phyloP scores from a whole-genome alignment of 2,113 vertebrate species.

The Brachirus orientalis region DNA sequence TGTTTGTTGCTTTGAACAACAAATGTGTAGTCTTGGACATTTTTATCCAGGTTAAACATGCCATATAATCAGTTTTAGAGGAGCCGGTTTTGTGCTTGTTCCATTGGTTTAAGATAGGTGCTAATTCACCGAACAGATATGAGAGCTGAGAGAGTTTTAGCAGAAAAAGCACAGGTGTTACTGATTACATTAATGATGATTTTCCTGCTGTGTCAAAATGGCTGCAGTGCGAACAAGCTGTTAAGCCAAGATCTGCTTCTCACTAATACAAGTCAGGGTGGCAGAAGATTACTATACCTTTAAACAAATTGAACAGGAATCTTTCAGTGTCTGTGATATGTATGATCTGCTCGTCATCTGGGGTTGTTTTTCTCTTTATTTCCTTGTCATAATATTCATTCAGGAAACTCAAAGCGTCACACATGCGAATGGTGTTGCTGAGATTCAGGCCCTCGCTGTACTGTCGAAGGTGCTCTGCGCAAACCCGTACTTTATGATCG shows the following conservation, averaged over 20 bases:
- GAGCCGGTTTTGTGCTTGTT: too few species aligned
- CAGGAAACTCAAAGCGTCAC: constrained; percentile 89
- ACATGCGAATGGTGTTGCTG: constrained; percentile 92
- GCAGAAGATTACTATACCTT: constrained; percentile 77
- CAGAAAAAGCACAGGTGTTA: too few species aligned
- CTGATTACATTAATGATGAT: too few species aligned
- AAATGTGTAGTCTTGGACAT: too few species aligned
- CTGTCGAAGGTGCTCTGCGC: constrained; percentile 90
- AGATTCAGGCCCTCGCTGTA: constrained; percentile 93
- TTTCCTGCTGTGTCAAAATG: too few species aligned
- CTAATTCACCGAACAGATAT: too few species aligned
- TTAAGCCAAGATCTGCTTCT: not conserved
- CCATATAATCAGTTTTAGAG: too few species aligned
- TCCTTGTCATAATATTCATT: constrained; percentile 87
- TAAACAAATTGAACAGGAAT: constrained; percentile 89
- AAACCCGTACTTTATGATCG: constrained; percentile 87
- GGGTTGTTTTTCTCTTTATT: constrained; percentile 82
- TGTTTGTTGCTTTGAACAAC: too few species aligned
- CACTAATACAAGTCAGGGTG: not conserved
- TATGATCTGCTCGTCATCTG: constrained; percentile 73
- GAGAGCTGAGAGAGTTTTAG: too few species aligned
- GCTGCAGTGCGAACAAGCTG: too few species aligned
- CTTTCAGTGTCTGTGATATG: constrained; percentile 86
- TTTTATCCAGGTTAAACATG: too few species aligned
- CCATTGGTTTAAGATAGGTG: too few species aligned